Evolutionary conservation across 2,888 invertebrate species (phyloP), one percentile per base, ranked within the genome.

Genomic region (Polydrusus cervinus): DNA sequence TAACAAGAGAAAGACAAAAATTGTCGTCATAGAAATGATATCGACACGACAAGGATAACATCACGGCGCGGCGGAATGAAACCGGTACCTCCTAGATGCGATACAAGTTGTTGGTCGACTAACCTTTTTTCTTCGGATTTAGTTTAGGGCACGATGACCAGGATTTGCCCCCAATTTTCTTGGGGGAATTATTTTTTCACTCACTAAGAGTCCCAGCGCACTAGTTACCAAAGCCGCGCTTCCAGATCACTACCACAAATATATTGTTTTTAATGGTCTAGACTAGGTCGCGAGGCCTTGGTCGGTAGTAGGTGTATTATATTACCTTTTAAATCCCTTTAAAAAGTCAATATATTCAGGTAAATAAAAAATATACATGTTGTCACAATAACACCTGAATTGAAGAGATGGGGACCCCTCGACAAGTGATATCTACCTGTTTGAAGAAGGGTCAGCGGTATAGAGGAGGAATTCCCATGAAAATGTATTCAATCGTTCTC

Each of bases 371-470:
- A 16, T 5, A 7, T 16, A 5, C 25, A 8, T 34, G 45, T 3
- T 49, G 16, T 49, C 47, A 49, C 47, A 49, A 49, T 49, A 49
- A 49, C 47, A 49, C 47, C 47, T 49, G 47, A 49, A 49, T n/a
- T n/a, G 45, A 43, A 49, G 34, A 34, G 8, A 14, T 7, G 47
- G 16, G 16, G 16, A 49, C 16, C 47, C 14, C 60, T 47, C 69
- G 34, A 57, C 68, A 68, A 68, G 69, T 69, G 70, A 62, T 70
- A 62, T 38, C 70, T 70, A 70, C 70, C 70, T 70, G 70, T 70
- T 62, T 5, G 34, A 49, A 47, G 47, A 69, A 69, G 68, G 68
- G 68, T 69, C 70, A 8, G 16, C 10, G 25, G 43, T 8, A 8
- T 38, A 30, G 49, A 30, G 49, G 51, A 70, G 70, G 70, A 43